These are phyloP conservation scores for Spisula subtruncata DNA, from an alignment of 2,888 invertebrate species.

Conservation along the genomic window DNA sequence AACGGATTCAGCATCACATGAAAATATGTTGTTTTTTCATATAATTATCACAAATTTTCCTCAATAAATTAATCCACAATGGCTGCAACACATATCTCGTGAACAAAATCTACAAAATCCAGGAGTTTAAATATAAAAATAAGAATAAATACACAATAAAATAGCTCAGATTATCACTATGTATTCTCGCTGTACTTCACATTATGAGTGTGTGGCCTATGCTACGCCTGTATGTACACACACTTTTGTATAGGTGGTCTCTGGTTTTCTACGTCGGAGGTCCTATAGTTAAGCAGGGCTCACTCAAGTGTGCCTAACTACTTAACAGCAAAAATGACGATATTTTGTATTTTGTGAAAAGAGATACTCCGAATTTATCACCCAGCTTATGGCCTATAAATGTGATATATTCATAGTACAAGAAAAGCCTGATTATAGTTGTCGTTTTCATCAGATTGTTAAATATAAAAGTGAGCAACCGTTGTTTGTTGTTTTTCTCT, in stretches of 20 bases:
- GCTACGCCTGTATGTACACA: conserved; percentile 16
- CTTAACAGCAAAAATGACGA: conserved; percentile 65
- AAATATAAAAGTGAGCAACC: neutral
- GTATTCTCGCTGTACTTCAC: conserved; percentile 18
- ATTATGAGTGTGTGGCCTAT: conserved; percentile 40
- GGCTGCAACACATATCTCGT: neutral
- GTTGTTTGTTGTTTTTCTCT: neutral
- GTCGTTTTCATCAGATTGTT: neutral
- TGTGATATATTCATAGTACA: conserved; percentile 14
- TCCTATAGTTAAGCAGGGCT: conserved; percentile 60
- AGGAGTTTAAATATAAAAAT: conserved; percentile 4
- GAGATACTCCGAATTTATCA: conserved; percentile 46
- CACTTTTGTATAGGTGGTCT: conserved; percentile 64
- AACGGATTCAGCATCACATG: neutral
- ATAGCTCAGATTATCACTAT: conserved; percentile 10
- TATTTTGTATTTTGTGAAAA: conserved; percentile 51
- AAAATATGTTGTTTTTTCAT: neutral
- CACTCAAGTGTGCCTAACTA: conserved; percentile 68
- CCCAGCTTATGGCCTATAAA: conserved; percentile 31
- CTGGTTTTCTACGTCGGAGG: conserved; percentile 65
- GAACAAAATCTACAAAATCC: conserved; percentile 27
- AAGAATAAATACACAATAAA: conserved; percentile 22
- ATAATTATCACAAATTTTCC: conserved; percentile 15
- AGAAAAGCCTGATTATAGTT: conserved; percentile 37
- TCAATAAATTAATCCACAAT: conserved; percentile 11